Evolutionary conservation across 1,140 invertebrate genomes (phyloP).

Genomic region (Drosophila sproati): DNA sequence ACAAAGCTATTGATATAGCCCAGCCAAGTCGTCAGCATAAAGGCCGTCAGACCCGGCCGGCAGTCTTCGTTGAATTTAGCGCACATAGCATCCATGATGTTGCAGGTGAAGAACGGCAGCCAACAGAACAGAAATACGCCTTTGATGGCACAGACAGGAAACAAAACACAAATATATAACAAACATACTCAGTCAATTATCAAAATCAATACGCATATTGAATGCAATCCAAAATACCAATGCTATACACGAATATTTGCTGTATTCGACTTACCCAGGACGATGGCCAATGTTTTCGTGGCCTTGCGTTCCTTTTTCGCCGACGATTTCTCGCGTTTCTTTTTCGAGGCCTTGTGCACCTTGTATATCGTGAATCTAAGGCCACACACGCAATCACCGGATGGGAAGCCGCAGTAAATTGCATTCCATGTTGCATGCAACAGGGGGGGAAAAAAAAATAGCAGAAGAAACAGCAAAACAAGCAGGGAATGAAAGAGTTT

Average conservation of each 20-base stretch:
- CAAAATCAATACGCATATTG: not conserved
- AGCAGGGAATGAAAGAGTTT: slow-evolving; percentile 6
- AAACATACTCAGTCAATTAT: not conserved
- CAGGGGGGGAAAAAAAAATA: slow-evolving; percentile 1
- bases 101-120: slow-evolving; percentile 99
- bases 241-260: not conserved
- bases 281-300: slow-evolving; percentile 99
- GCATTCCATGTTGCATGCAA: slow-evolving; percentile 43
- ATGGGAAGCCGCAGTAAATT: slow-evolving; percentile 62
- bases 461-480: not conserved
- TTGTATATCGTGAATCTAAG: slow-evolving; percentile 95
- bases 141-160: slow-evolving; percentile 47
- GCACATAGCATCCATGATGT: slow-evolving; percentile 98
- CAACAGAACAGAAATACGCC: slow-evolving; percentile 98
- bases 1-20: slow-evolving; percentile 99
- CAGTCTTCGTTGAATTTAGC: slow-evolving; percentile 92
- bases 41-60: slow-evolving; percentile 94
- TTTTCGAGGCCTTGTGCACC: slow-evolving; percentile 96
- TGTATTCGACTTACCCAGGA: slow-evolving; percentile 92
- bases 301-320: slow-evolving; percentile 98
- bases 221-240: not conserved
- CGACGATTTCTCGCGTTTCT: slow-evolving; percentile 97
- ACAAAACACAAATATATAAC: not conserved
- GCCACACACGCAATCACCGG: slow-evolving; percentile 42
- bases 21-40: slow-evolving; percentile 98